A percentile compares a stretch with the other conserved stretches of the same genome.
Conservation (phyloP, 1,140 invertebrate species). For the Lethocerus indicus region DNA sequence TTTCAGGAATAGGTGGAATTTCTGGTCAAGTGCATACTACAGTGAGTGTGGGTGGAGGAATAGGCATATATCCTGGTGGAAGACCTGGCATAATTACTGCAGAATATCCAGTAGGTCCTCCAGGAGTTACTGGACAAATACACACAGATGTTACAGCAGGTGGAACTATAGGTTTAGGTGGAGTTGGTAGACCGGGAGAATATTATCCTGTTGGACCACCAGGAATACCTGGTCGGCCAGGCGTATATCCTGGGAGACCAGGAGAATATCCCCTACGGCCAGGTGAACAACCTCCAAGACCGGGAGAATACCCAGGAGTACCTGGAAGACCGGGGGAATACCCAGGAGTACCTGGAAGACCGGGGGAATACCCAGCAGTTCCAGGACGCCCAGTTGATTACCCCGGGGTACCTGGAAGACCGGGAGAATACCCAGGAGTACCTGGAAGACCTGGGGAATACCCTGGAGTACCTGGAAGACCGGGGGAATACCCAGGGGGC, state of each 20-base stretch:
- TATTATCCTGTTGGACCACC: slow-evolving; percentile 6
- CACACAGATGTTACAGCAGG: no score
- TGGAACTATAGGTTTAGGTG: not conserved
- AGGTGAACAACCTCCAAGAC: slow-evolving; percentile 13
- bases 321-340: slow-evolving; percentile 12
- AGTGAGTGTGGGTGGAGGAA: not conserved
- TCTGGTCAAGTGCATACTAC: not conserved
- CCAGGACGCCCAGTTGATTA: slow-evolving; percentile 8
- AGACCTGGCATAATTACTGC: slow-evolving; percentile 6
- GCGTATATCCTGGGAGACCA: slow-evolving; percentile 6
- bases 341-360: slow-evolving; percentile 5
- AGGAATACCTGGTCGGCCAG: not conserved
- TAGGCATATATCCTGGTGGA: not conserved
- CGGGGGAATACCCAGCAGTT: slow-evolving; percentile 10
- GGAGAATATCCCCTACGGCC: slow-evolving; percentile 13
- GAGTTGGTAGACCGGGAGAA: slow-evolving; percentile 9
- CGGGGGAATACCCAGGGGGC: slow-evolving; percentile 12
- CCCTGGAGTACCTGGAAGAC: slow-evolving; percentile 10
- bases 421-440: slow-evolving; percentile 9
- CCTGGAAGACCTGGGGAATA: slow-evolving; percentile 7
- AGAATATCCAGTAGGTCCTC: slow-evolving; percentile 4
- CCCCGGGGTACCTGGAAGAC: slow-evolving; percentile 2
- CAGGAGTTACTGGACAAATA: no score
- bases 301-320: slow-evolving; percentile 9
- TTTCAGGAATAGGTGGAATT: no score